Evolutionary conservation across 1,140 invertebrate species (phyloP).

Genomic region (Nebria ingens): DNA sequence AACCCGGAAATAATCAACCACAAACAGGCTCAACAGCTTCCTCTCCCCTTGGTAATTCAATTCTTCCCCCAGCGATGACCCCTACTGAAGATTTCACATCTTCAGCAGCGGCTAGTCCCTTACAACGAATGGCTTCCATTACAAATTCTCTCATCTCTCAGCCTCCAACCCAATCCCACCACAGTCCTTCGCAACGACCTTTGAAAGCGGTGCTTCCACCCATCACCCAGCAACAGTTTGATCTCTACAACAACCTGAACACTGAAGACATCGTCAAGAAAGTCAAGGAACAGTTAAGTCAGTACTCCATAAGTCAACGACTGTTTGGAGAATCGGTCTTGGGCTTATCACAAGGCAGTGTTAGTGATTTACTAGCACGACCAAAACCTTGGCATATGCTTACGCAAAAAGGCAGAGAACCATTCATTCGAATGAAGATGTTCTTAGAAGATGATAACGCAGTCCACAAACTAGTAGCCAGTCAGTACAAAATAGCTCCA

Average conservation of each 20-base stretch:
- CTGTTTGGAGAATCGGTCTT: conserved; percentile 96
- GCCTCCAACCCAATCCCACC: conserved; percentile 70
- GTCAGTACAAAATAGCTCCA: conserved; percentile 94
- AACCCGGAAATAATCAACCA: conserved; percentile 52
- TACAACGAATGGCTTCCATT: conserved; percentile 95
- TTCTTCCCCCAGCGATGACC: conserved; percentile 67
- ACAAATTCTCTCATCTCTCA: conserved; percentile 93
- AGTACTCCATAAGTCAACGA: conserved; percentile 97
- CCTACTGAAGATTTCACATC: conserved; percentile 65
- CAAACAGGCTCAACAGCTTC: conserved; percentile 54
- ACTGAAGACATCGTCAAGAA: conserved; percentile 97
- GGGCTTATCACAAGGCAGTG: conserved; percentile 91
- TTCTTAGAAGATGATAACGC: conserved; percentile 95
- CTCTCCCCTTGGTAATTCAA: conserved; percentile 69
- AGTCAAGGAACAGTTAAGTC: conserved; percentile 94
- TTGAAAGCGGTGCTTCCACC: conserved; percentile 93
- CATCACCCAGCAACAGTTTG: conserved; percentile 98
- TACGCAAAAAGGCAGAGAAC: conserved; percentile 92
- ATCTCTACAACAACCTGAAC: conserved; percentile 95
- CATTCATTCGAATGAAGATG: conserved; percentile 97
- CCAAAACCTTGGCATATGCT: conserved; percentile 98
- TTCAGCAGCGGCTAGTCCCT: conserved; percentile 74
- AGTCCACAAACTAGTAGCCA: conserved; percentile 90
- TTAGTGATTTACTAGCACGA: conserved; percentile 85
- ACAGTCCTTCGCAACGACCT: conserved; percentile 70